Evolutionary conservation across 2,888 invertebrate genomes (phyloP), one percentile per base, ranked within the genome.

Genomic region (Lomographa bimaculata): DNA sequence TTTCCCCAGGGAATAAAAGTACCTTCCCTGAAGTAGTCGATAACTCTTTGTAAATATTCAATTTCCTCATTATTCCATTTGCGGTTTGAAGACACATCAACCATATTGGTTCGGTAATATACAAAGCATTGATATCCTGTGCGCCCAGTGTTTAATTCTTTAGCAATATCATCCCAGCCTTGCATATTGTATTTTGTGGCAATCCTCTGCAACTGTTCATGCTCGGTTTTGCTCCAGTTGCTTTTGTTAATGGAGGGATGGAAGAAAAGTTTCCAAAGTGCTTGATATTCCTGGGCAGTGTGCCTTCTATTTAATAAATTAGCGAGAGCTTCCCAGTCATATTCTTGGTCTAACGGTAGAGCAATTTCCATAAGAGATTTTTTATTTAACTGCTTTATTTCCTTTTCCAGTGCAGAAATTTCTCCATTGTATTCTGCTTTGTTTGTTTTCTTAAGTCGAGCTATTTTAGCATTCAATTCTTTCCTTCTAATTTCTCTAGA

Each of bases 21-120:
- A 7, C 93, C 94, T 36, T 92, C 84, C 47, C 85, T 91, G 48
- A 92, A 91, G 44, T 79, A 80, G n/a, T 92, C 90, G 0, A 97
- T 90, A 1, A 94, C 72, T 35, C 90, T 83, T 17, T 89, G 64
- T 1, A 97, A 79, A 27, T 90, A 87, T 29, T 90, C 81, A 56
- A 96, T 94, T 67, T 97, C 97, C 25, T 91, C 90, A 5, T 75
- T 64, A 0, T 91, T 89, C 94, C 96, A 97, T 47, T 89, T 91
- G 1, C 71, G 72, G 1, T 76, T 71, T 12, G 56, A 63, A 2
- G 58, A 59, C 6, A 58, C 56, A 16, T 64, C 76, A 21, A 62
- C 65, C 57, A 90, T 75, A 19, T 89, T 90, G 1, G 91, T 91
- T 26, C 91, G 89, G 58, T 90, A 93, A 55, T 93, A 92, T 1